Base-by-base conservation (phyloP, 2,888 invertebrate species). In the Amiota minor region DNA sequence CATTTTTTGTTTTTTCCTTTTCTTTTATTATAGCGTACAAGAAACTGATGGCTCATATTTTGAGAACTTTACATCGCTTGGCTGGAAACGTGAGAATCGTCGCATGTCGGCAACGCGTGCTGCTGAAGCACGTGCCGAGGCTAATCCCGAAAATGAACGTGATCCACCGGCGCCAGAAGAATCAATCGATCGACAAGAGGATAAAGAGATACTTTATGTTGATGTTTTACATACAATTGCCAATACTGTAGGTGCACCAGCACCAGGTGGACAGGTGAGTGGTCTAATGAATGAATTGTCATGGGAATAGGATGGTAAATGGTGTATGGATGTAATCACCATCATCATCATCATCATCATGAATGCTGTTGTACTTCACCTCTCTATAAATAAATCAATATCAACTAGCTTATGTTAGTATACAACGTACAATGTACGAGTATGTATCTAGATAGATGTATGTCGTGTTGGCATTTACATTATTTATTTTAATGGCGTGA, bases 201-300 rank as follows among this genome's bases (percentile, higher is more conserved):
- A 89, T 90, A 91, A 92, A 88, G 95, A 96, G 87, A 93, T 94
- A 84, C 91, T 96, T 75, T 97, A 97, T 89, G 92, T 95, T 73
- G 96, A 98, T 91, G 97, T 98, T 77, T 91, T 98, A 81, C 98
- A 98, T 90, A 98, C 98, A 78, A 97, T 99, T 82, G 95, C 97
- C 78, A 98, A 99, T 90, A 96, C 98, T 84, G 96, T 94, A 35
- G 94, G 94, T 8, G 94, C 94, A 0, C 94, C 94, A 16, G 93
- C 94, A 9, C 94, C 94, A 0, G 94, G 93, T 74, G 94, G 94
- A 46, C 95, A 90, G 88, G 90, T 90, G 80, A 79, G 81, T 75
- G 46, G 16, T 3, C 35, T 35, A 35, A 35, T 35, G 6, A 35
- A 35, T 35, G 35, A 8, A 2, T 6, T 35, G 35, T 1, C 1